Conservation (phyloP, 2,888 invertebrate species). For the Eumacrocentrus americanus region DNA sequence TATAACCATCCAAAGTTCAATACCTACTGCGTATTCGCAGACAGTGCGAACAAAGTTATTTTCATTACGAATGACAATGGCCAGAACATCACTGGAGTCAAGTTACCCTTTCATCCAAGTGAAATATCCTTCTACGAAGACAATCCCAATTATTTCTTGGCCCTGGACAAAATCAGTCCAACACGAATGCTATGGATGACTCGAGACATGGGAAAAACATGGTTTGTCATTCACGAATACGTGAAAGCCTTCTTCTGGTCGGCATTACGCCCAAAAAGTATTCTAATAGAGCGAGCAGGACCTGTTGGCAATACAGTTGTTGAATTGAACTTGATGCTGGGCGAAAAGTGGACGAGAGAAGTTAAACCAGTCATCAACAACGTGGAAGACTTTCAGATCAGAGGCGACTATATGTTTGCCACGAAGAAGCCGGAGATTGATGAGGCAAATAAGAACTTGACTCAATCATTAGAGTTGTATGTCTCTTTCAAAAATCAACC, state of each 20-base stretch:
- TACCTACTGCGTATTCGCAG: conserved; percentile 83
- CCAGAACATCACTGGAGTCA: conserved; percentile 67
- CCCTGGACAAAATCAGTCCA: conserved; percentile 75
- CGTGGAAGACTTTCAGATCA: conserved; percentile 82
- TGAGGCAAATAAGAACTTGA: conserved; percentile 56
- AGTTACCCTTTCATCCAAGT: conserved; percentile 77
- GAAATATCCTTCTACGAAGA: conserved; percentile 79
- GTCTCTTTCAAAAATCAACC: conserved; percentile 77
- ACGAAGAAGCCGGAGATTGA: conserved; percentile 70
- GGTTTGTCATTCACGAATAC: conserved; percentile 72
- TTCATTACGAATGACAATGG: conserved; percentile 81
- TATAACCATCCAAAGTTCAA: conserved; percentile 83
- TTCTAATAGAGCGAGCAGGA: conserved; percentile 75
- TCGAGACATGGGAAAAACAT: conserved; percentile 75
- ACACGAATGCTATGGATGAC: conserved; percentile 76
- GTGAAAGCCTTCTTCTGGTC: conserved; percentile 84
- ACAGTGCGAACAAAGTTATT: conserved; percentile 76
- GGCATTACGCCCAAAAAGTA: conserved; percentile 58
- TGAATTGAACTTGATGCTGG: conserved; percentile 50
- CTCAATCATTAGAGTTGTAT: conserved; percentile 67
- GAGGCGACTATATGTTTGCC: conserved; percentile 85
- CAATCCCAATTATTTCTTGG: conserved; percentile 73
- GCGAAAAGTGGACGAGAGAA: conserved; percentile 37
- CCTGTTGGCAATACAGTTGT: conserved; percentile 66
- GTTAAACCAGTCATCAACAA: conserved; percentile 67